A percentile compares a stretch with the other conserved stretches of the same genome.
These are phyloP conservation scores for Percopsis omiscomaycus DNA, from an alignment of 2,797 vertebrate genomes.

Conservation along the genomic window DNA sequence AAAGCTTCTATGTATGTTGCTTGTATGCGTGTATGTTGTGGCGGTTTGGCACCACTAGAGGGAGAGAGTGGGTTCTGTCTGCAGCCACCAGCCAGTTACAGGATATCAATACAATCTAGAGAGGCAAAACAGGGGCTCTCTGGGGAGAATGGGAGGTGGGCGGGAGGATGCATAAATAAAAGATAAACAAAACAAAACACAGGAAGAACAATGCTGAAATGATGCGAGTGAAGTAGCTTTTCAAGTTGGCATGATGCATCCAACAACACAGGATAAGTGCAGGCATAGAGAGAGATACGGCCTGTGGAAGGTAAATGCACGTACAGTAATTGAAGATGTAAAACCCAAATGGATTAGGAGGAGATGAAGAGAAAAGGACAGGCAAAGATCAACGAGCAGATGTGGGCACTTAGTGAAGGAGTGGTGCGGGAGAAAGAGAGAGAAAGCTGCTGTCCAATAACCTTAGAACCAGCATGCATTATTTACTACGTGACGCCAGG, in stretches of 20 bases:
- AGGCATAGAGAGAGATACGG: not conserved
- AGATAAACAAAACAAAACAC: slow-evolving; percentile 26
- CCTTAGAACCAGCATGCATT: slow-evolving; percentile 65
- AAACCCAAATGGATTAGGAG: slow-evolving; percentile 24
- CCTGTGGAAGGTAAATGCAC: slow-evolving; percentile 15
- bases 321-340: slow-evolving; percentile 18
- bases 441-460: slow-evolving; percentile 42
- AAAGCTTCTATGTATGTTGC: too few species aligned
- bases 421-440: slow-evolving; percentile 26
- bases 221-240: slow-evolving; percentile 26
- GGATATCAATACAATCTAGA: slow-evolving; percentile 43
- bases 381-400: slow-evolving; percentile 30
- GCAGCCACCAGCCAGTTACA: slow-evolving; percentile 22
- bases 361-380: slow-evolving; percentile 3
- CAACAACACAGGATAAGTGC: slow-evolving; percentile 22
- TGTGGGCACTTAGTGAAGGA: slow-evolving; percentile 34
- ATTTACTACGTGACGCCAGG: slow-evolving; percentile 65
- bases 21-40: slow-evolving; percentile 13
- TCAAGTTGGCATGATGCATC: slow-evolving; percentile 20
- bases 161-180: slow-evolving; percentile 32
- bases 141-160: not conserved
- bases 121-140: slow-evolving; percentile 15
- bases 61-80: slow-evolving; percentile 42
- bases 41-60: slow-evolving; percentile 53
- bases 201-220: slow-evolving; percentile 15